Evolutionary conservation across 2,888 invertebrate genomes (phyloP).

Genomic region (Trachelus tabidus): DNA sequence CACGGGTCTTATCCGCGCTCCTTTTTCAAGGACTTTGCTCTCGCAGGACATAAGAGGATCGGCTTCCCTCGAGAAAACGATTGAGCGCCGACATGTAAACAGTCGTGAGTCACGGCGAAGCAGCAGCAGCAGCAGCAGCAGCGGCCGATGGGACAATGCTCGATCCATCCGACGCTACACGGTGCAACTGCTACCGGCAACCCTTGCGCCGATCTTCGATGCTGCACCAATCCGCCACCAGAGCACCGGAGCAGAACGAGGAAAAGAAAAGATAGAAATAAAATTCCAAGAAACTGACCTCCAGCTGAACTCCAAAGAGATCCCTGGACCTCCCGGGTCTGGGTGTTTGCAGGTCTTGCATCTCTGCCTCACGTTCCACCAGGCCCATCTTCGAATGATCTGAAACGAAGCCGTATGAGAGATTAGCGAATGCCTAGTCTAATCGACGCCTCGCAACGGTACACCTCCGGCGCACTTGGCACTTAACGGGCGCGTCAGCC

Average conservation of each 20-base stretch:
- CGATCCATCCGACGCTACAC: no score
- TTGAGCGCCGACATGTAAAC: background rate
- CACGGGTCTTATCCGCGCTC: constrained; percentile 18
- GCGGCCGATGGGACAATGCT: no score
- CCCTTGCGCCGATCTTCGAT: background rate
- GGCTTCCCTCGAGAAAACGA: no score
- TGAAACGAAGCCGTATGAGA: constrained; percentile 16
- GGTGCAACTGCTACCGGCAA: no score
- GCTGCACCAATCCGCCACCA: background rate
- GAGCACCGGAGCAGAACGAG: background rate
- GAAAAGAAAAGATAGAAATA: background rate
- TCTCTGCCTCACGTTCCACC: constrained; percentile 55
- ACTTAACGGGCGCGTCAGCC: no score
- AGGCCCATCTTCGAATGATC: constrained; percentile 56
- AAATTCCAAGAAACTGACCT: constrained; percentile 63
- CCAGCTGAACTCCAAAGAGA: constrained; percentile 73
- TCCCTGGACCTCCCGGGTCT: constrained; percentile 70
- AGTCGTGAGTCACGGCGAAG: background rate
- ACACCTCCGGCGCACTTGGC: no score
- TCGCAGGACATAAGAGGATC: no score
- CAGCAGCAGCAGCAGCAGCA: no score
- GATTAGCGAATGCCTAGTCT: no score
- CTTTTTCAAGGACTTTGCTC: no score
- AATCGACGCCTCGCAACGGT: no score
- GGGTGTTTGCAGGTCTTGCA: constrained; percentile 60